These are phyloP conservation scores for Platysternon megacephalum DNA, from an alignment of 2,113 vertebrate genomes.

Conservation along the genomic window DNA sequence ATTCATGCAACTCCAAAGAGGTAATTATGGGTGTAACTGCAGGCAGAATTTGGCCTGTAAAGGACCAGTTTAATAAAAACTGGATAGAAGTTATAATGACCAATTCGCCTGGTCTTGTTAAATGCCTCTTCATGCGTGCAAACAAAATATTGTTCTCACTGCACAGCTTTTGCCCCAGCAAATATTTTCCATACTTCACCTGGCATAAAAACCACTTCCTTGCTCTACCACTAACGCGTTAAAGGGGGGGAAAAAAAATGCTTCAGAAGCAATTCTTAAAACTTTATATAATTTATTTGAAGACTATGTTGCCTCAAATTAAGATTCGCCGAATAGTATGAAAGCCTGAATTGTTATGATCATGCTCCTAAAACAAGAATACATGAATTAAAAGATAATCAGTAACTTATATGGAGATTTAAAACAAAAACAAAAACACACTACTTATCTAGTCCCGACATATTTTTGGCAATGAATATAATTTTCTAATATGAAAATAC, in stretches of 20 bases:
- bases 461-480: not conserved
- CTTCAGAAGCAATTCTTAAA: not conserved
- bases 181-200: not conserved
- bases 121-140: not conserved
- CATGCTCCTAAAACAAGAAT: not conserved
- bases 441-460: not conserved
- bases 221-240: not conserved
- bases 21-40: not conserved
- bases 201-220: not conserved
- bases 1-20: not conserved
- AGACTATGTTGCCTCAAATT: fast-evolving
- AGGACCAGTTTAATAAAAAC: not conserved
- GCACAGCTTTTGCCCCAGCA: not conserved
- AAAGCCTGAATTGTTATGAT: not conserved
- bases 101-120: not conserved
- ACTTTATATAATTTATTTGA: not conserved
- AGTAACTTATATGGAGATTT: not conserved
- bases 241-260: not conserved
- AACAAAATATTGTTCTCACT: not conserved
- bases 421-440: not conserved
- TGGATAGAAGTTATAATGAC: not conserved
- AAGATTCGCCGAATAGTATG: not conserved
- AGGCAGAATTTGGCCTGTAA: not conserved
- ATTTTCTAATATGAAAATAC: constrained; percentile 63
- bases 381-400: not conserved